Percentiles rank a stretch among this genome's conserved stretches.
Conservation (phyloP, 2,797 vertebrate genomes). For the Gobionotothen gibberifrons region DNA sequence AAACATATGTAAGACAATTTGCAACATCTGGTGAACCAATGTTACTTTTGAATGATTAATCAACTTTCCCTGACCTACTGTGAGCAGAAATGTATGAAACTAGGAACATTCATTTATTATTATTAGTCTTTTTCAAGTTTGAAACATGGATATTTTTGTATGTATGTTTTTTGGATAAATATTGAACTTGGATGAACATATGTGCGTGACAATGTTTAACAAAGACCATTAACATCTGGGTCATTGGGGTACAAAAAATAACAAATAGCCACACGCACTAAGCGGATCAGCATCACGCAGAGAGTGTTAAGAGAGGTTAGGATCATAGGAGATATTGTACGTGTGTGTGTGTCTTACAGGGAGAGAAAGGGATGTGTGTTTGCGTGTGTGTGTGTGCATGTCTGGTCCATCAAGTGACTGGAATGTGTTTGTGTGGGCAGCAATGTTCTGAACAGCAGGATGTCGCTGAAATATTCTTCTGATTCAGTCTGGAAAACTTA, state of each 20-base stretch:
- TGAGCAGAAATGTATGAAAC: not conserved
- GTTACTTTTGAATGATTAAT: slow-evolving; percentile 5
- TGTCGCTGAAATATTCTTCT: slow-evolving; percentile 55
- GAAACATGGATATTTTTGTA: slow-evolving; percentile 29
- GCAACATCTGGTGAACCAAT: not conserved
- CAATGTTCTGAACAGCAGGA: slow-evolving; percentile 67
- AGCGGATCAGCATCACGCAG: slow-evolving; percentile 33
- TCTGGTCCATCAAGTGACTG: slow-evolving; percentile 75
- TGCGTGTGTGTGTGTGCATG: slow-evolving; percentile 31
- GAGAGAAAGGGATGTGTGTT: no score
- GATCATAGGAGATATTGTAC: slow-evolving; percentile 39
- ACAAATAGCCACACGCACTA: slow-evolving; percentile 27
- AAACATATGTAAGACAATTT: not conserved
- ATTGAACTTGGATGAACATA: slow-evolving; percentile 24
- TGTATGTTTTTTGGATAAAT: slow-evolving; percentile 31
- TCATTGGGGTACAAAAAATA: slow-evolving; percentile 38
- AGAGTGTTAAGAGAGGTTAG: slow-evolving; percentile 52
- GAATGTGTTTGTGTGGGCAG: slow-evolving; percentile 79
- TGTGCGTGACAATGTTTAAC: slow-evolving; percentile 23
- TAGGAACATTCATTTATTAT: slow-evolving; percentile 21
- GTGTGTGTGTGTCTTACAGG: not conserved
- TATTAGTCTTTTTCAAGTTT: slow-evolving; percentile 1
- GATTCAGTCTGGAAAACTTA: slow-evolving; percentile 41
- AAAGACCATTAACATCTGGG: slow-evolving; percentile 33
- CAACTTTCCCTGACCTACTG: not conserved